Evolutionary conservation across 1,140 invertebrate genomes (phyloP).

Genomic region (Cherax destructor): DNA sequence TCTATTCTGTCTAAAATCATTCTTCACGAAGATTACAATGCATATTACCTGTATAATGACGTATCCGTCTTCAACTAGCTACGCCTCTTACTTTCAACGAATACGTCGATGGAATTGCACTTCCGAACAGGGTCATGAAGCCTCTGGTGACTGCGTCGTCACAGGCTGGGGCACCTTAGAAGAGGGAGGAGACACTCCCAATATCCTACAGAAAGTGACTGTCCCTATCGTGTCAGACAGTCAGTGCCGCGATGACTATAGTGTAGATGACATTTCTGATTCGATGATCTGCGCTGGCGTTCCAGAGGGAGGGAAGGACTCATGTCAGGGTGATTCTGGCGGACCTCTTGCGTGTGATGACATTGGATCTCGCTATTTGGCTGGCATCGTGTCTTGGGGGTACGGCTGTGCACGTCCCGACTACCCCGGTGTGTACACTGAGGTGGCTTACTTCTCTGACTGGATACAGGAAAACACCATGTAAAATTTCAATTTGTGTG

Average conservation of each 20-base stretch:
- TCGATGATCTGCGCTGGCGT: slow-evolving; percentile 66
- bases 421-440: slow-evolving; percentile 51
- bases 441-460: slow-evolving; percentile 53
- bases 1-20: slow-evolving; percentile 74
- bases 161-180: slow-evolving; percentile 78
- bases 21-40: slow-evolving; percentile 77
- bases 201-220: slow-evolving; percentile 50
- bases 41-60: slow-evolving; percentile 77
- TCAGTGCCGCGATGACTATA: slow-evolving; percentile 51
- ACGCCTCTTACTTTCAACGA: slow-evolving; percentile 78
- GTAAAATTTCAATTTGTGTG: neutral
- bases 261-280: slow-evolving; percentile 45
- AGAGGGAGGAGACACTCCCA: slow-evolving; percentile 50
- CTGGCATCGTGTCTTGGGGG: slow-evolving; percentile 37
- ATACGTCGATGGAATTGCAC: slow-evolving; percentile 75
- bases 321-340: slow-evolving; percentile 67
- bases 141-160: slow-evolving; percentile 74
- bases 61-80: slow-evolving; percentile 81
- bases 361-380: slow-evolving; percentile 2
- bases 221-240: slow-evolving; percentile 54
- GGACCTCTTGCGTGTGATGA: slow-evolving; percentile 33
- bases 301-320: slow-evolving; percentile 54
- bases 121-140: slow-evolving; percentile 72
- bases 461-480: slow-evolving; percentile 35
- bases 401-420: slow-evolving; percentile 63